These are phyloP conservation scores for Nothura maculosa DNA, from an alignment of 2,797 vertebrate species.

Conservation along the genomic window DNA sequence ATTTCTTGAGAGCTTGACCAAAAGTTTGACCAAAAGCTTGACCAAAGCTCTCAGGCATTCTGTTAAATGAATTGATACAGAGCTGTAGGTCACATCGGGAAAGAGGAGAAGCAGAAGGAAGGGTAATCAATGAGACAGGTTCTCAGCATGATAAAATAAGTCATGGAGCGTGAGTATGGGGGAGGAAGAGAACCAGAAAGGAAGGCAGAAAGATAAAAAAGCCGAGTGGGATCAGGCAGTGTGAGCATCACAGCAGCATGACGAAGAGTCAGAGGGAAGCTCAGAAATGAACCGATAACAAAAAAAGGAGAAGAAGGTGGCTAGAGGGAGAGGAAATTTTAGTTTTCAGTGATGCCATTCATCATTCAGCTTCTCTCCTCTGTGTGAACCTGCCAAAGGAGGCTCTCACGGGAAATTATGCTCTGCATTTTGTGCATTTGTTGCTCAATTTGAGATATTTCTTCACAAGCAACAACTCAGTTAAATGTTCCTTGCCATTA, in stretches of 20 bases:
- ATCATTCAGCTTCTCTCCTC: not conserved
- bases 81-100: not conserved
- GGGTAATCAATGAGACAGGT: not conserved
- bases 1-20: no score
- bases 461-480: not conserved
- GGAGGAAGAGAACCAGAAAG: not conserved
- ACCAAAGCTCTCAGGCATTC: not conserved
- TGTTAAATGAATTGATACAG: not conserved
- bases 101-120: not conserved
- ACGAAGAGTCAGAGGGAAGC: not conserved
- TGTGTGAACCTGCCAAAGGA: not conserved
- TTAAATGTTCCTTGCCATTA: not conserved
- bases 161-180: not conserved
- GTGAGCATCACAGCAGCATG: not conserved
- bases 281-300: not conserved
- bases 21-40: no score
- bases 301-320: not conserved
- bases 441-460: not conserved
- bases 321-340: not conserved
- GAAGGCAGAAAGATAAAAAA: not conserved
- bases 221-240: not conserved
- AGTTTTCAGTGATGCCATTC: not conserved
- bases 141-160: not conserved
- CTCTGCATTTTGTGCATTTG: not conserved
- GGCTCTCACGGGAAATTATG: not conserved